Evolutionary conservation across 2,888 invertebrate genomes (phyloP).

Genomic region (Alitta virens): DNA sequence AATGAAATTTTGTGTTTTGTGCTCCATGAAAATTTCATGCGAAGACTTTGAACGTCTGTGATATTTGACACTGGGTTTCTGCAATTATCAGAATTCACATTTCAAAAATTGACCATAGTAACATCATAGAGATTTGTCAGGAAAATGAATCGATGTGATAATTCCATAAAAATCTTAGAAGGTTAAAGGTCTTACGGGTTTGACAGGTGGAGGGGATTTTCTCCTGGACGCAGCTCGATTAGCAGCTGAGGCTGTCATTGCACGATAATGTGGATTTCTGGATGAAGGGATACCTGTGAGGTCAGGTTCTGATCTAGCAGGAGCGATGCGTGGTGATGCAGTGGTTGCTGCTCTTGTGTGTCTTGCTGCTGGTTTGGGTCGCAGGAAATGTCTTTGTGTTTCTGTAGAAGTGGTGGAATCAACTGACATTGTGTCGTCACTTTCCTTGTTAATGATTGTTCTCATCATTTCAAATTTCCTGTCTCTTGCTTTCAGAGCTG

Average conservation of each 20-base stretch:
- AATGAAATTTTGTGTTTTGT: constrained; percentile 70
- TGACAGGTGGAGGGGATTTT: constrained; percentile 29
- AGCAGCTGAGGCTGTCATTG: constrained; percentile 2
- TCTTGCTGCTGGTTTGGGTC: constrained; percentile 26
- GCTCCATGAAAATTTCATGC: constrained; percentile 83
- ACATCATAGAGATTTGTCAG: background rate
- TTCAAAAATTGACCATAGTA: no score
- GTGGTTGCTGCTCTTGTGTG: constrained; percentile 3
- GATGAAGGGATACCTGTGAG: constrained; percentile 7
- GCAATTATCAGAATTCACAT: no score
- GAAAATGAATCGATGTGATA: background rate
- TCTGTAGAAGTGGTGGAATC: constrained; percentile 17
- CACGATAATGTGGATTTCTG: background rate
- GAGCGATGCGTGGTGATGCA: constrained; percentile 15
- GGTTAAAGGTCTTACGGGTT: constrained; percentile 22
- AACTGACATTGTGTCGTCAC: constrained; percentile 19
- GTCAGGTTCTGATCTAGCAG: constrained; percentile 48
- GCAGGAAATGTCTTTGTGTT: constrained; percentile 28
- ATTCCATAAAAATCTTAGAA: background rate
- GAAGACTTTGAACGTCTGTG: constrained; percentile 79
- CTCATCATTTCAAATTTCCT: constrained; percentile 48
- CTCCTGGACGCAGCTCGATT: background rate
- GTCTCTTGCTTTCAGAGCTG: constrained; percentile 43
- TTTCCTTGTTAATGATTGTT: constrained; percentile 42
- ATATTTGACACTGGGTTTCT: constrained; percentile 68